Base-by-base conservation (phyloP, 1,140 invertebrate species). In the Calliphora vicina region DNA sequence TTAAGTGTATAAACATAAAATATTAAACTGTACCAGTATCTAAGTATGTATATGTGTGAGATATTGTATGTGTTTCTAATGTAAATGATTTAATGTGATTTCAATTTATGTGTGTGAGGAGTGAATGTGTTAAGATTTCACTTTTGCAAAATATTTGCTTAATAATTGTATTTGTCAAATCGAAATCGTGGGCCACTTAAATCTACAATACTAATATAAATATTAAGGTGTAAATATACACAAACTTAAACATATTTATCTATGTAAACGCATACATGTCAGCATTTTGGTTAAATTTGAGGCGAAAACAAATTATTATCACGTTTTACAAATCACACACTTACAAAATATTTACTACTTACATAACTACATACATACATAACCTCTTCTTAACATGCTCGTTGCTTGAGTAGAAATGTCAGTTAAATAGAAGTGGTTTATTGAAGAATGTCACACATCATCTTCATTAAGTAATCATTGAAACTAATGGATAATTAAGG, bases 91-190 rank as follows among this genome's bases (percentile, higher is more conserved):
- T 67, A 67, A 67, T 23, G 61, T 67, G 23, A 25, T 67, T 23
- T 67, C 57, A 67, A 2, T 23, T 23, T 67, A 67, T 57, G 87
- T 86, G 86, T n/a, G n/a, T n/a, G n/a, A n/a, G n/a, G n/a, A n/a
- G n/a, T n/a, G n/a, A n/a, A n/a, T n/a, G n/a, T 86, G 88, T 88
- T 88, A 88, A 86, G 88, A 87, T 88, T 88, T 88, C 87, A 88
- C 86, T 88, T 88, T 88, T 84, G 86, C 86, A 88, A 88, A 88
- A 87, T 86, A 88, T 88, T 88, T 88, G 87, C 87, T 87, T 88
- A 17, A 25, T 25, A 23, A 67, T 67, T 12, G 20, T 25, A 67
- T 67, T 67, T 67, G 61, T 67, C 61, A 23, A 67, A 67, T 67
- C 10, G 61, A 67, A 67, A 25, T 23, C 61, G 61, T 67, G 61